These are phyloP conservation scores for Criorhina ranunculi DNA, from an alignment of 2,888 invertebrate genomes.

Conservation along the genomic window DNA sequence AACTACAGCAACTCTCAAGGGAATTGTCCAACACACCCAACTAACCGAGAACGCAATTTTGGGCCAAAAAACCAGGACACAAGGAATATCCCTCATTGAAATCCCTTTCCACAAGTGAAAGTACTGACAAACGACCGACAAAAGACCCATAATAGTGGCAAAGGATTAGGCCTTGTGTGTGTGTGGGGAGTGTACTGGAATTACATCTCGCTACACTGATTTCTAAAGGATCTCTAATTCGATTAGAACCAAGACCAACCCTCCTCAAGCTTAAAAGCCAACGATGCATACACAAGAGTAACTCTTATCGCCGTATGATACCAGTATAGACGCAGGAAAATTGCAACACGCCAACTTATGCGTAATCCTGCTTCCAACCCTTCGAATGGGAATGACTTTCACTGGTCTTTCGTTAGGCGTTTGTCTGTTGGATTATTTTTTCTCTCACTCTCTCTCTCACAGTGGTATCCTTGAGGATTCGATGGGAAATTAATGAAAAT, in stretches of 20 bases:
- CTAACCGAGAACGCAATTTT: constrained; percentile 62
- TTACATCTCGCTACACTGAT: constrained; percentile 72
- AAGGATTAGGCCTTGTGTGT: constrained; percentile 59
- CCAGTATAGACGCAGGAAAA: constrained; percentile 44
- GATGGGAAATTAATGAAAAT: constrained; percentile 66
- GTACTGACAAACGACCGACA: constrained; percentile 37
- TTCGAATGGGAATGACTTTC: constrained; percentile 4
- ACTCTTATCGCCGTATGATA: constrained; percentile 75
- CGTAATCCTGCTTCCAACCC: constrained; percentile 64
- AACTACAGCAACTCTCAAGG: constrained; percentile 64
- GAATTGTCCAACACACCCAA: constrained; percentile 26
- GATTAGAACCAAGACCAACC: constrained; percentile 60
- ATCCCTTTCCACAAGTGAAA: constrained; percentile 56
- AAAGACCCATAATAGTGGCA: constrained; percentile 59
- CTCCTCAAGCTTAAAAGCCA: constrained; percentile 44
- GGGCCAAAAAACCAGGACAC: constrained; percentile 69
- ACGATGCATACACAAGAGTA: constrained; percentile 70
- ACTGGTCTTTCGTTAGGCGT: too few relatives aligned
- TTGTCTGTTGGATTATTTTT: too few relatives aligned
- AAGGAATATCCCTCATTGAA: too few relatives aligned
- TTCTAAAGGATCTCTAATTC: constrained; percentile 76
- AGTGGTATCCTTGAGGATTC: constrained; percentile 55
- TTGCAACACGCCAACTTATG: constrained; percentile 39
- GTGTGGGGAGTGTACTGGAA: constrained; percentile 61
- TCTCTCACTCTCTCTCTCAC: neutral